Conservation (phyloP, 1,140 invertebrate genomes). For the Brachionus plicatilis region DNA sequence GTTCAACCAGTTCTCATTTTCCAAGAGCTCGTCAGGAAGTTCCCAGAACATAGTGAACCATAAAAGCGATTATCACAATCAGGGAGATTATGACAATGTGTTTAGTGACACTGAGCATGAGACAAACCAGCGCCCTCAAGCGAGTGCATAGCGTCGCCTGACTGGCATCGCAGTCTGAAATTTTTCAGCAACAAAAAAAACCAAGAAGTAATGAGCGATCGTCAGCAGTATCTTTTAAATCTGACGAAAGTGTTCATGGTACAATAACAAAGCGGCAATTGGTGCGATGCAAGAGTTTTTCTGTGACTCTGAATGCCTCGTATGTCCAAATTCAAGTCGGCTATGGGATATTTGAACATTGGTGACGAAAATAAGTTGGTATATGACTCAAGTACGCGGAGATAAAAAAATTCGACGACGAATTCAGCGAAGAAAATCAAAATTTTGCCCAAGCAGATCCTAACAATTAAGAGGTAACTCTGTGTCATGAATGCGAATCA, state of each 20-base stretch:
- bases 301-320: slow-evolving; percentile 12
- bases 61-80: neutral
- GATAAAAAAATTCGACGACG: neutral
- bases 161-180: neutral
- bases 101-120: neutral
- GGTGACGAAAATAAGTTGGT: neutral
- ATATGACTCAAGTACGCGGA: slow-evolving; percentile 3
- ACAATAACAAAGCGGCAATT: neutral
- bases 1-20: slow-evolving; percentile 11
- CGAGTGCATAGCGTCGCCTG: neutral
- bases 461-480: neutral
- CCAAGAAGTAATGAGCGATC: neutral
- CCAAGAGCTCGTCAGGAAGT: neutral
- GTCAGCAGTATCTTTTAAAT: neutral
- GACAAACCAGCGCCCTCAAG: neutral
- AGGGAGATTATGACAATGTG: slow-evolving; percentile 8
- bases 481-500: neutral
- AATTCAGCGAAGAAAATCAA: slow-evolving; percentile 1
- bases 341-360: neutral
- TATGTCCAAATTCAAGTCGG: neutral
- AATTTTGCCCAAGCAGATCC: neutral
- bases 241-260: neutral
- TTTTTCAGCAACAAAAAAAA: slow-evolving; percentile 1
- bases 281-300: slow-evolving; percentile 13
- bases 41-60: neutral